phyloP scores from a whole-genome alignment of 2,113 vertebrate genomes.

The Peromyscus leucopus region DNA sequence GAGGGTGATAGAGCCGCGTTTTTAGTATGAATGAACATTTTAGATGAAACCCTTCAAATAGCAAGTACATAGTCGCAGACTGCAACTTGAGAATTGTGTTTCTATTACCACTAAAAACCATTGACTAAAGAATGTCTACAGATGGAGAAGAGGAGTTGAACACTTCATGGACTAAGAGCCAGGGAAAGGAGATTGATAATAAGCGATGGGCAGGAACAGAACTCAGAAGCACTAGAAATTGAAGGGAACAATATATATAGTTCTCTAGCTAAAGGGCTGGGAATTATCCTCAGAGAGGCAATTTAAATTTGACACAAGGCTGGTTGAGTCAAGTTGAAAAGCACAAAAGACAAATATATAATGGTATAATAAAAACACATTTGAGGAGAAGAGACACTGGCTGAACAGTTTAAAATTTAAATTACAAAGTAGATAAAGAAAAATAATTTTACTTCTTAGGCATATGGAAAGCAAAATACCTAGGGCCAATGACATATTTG shows the following conservation, averaged over 20 bases:
- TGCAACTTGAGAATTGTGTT: not conserved
- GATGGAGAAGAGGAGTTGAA: not conserved
- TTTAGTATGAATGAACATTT: conserved; percentile 22
- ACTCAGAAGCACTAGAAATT: not conserved
- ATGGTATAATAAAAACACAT: conserved; percentile 9
- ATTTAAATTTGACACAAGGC: conserved; percentile 41
- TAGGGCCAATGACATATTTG: not conserved
- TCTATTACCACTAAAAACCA: conserved; percentile 23
- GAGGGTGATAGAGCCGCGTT: not conserved
- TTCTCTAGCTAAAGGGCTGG: not conserved
- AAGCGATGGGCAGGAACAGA: not conserved
- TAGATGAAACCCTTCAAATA: conserved; percentile 48
- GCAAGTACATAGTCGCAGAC: not conserved
- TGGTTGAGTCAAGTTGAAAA: conserved; percentile 50
- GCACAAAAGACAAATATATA: conserved; percentile 38
- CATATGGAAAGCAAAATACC: not conserved
- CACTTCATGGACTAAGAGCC: not conserved
- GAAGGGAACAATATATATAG: not conserved
- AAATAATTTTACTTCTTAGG: not conserved
- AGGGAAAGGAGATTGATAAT: not conserved
- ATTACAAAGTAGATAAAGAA: conserved; percentile 64
- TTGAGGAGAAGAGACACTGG: conserved; percentile 38
- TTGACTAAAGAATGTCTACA: conserved; percentile 18
- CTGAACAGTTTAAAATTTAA: conserved; percentile 59
- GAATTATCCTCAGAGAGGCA: not conserved